Evolutionary conservation across 2,113 vertebrate species (phyloP).

Genomic region (Erythrocercus mccallii): DNA sequence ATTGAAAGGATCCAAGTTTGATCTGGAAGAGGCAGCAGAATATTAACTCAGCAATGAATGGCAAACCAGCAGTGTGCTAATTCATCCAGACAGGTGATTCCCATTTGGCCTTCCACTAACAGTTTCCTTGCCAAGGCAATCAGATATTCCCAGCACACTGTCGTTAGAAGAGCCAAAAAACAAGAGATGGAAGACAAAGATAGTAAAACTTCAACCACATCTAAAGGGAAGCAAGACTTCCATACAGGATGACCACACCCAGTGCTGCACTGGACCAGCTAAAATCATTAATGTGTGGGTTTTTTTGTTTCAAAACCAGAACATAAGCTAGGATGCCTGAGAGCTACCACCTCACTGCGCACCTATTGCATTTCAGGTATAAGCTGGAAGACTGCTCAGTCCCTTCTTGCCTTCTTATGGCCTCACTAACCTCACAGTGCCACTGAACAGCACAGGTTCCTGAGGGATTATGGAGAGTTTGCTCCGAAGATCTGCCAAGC

Average conservation of each 20-base stretch:
- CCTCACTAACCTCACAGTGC: slow-evolving; percentile 84
- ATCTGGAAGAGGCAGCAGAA: slow-evolving; percentile 66
- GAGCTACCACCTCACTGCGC: not conserved
- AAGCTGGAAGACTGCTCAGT: not conserved
- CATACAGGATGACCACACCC: not conserved
- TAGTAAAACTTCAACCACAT: not conserved
- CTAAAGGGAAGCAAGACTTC: not conserved
- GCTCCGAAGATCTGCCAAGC: slow-evolving; percentile 90
- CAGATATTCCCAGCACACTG: not conserved
- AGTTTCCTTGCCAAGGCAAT: not conserved
- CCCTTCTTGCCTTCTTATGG: not conserved
- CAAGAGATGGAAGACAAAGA: not conserved
- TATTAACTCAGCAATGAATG: not conserved
- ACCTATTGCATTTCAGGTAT: not conserved
- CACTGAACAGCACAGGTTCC: slow-evolving; percentile 90
- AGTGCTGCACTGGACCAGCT: not conserved
- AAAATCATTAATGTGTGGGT: not conserved
- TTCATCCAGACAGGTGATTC: not conserved
- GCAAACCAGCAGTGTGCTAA: not conserved
- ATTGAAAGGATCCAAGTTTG: slow-evolving; percentile 88
- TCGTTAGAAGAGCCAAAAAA: not conserved
- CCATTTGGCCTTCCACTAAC: not conserved
- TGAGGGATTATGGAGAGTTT: slow-evolving; percentile 94
- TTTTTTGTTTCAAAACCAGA: not conserved
- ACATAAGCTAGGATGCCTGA: not conserved